These are phyloP conservation scores for Coracias cyanogaster DNA, from an alignment of 2,797 vertebrate genomes.

Conservation along the genomic window DNA sequence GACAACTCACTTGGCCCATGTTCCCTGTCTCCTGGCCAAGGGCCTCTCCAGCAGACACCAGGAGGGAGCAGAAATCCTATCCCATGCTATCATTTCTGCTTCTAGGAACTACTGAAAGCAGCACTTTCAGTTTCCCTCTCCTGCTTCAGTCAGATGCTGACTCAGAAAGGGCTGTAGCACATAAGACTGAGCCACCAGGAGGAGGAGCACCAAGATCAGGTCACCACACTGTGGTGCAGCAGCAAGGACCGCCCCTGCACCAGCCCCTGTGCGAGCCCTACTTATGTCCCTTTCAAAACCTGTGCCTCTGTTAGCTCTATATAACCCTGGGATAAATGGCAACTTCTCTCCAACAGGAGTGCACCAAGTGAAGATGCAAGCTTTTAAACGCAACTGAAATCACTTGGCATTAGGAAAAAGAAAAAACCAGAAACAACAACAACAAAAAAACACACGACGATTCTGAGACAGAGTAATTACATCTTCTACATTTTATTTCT, in stretches of 20 bases:
- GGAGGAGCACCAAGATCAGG: background rate
- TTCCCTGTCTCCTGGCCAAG: background rate
- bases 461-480: background rate
- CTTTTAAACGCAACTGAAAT: background rate
- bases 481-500: slow-evolving; percentile 22
- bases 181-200: background rate
- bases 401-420: background rate
- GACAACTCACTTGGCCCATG: background rate
- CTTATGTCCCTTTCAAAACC: background rate
- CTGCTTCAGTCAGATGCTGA: background rate
- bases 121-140: background rate
- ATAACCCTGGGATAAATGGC: background rate
- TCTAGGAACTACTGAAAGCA: background rate
- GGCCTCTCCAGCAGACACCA: background rate
- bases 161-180: background rate
- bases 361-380: background rate
- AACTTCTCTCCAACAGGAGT: background rate
- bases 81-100: background rate
- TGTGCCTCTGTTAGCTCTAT: background rate
- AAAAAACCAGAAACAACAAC: background rate
- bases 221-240: fast-evolving
- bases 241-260: background rate
- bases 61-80: background rate
- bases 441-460: background rate
- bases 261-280: background rate